Evolutionary conservation across 1,140 invertebrate species (phyloP).

Genomic region (Rhopalosiphum padi): DNA sequence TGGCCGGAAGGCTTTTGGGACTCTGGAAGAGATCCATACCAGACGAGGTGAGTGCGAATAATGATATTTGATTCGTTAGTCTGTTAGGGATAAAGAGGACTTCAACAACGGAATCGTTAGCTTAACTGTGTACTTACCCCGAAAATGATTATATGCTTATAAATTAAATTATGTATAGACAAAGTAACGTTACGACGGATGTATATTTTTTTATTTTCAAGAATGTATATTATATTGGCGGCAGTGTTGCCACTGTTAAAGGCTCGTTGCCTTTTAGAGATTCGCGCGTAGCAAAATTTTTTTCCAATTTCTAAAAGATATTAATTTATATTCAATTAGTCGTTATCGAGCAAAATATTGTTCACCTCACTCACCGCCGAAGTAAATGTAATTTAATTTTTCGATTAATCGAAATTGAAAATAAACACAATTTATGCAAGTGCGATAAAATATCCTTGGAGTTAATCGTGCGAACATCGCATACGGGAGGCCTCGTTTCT

Average conservation of each 20-base stretch:
- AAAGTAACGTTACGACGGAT: not conserved
- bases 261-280: not conserved
- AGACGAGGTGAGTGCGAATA: constrained; percentile 41
- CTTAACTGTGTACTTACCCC: not conserved
- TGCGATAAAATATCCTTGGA: not conserved
- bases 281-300: not conserved
- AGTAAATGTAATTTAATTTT: not conserved
- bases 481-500: not conserved
- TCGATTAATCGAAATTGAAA: not conserved
- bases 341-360: not conserved
- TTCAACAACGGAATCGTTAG: not conserved
- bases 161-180: too few relatives aligned
- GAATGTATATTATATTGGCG: not conserved
- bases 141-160: too few relatives aligned
- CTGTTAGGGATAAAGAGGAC: not conserved
- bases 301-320: not conserved
- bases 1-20: constrained; percentile 58
- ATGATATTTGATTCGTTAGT: not conserved
- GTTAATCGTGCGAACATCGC: not conserved
- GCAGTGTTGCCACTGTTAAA: not conserved
- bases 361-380: not conserved
- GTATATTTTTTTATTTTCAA: not conserved
- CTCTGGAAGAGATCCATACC: constrained; percentile 60
- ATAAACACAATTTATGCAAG: constrained; percentile 2
- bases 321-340: not conserved